Evolutionary conservation across 2,113 vertebrate species (phyloP).

Genomic region (Leucosticte australis): DNA sequence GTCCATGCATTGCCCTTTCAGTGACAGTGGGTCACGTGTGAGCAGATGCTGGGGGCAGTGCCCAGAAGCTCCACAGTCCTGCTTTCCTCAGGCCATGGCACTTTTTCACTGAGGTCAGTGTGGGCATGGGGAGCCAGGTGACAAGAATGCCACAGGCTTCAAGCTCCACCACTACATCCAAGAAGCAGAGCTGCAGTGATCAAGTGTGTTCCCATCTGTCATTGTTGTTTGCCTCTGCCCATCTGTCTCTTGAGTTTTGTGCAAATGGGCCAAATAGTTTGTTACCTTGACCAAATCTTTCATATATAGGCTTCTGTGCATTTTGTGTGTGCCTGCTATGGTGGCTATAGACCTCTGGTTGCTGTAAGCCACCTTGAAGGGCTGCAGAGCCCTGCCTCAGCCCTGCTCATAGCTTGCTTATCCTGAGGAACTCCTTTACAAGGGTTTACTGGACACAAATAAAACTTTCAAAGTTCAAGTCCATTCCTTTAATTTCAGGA

Average conservation of each 20-base stretch:
- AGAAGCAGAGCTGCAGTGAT: not conserved
- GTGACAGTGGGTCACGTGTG: not conserved
- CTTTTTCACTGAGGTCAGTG: not conserved
- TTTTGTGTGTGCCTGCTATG: not conserved
- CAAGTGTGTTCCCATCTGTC: rapidly evolving
- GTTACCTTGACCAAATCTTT: not conserved
- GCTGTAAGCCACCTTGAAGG: not conserved
- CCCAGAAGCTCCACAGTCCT: not conserved
- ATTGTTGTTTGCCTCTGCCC: not conserved
- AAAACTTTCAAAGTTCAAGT: not conserved
- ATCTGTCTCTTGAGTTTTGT: not conserved
- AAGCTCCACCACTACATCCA: not conserved
- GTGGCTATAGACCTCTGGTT: not conserved
- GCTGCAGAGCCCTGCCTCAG: not conserved
- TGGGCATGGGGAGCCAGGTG: not conserved
- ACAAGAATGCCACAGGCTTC: not conserved
- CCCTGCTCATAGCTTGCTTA: not conserved
- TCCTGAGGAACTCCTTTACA: not conserved
- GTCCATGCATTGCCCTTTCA: not conserved
- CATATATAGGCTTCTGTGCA: not conserved
- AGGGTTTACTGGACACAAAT: not conserved
- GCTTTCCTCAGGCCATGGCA: not conserved
- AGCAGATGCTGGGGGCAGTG: not conserved
- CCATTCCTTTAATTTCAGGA: not conserved
- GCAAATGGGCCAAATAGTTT: not conserved